These are phyloP conservation scores for Leptogaster cylindrica DNA, from an alignment of 2,888 invertebrate species.

Conservation along the genomic window DNA sequence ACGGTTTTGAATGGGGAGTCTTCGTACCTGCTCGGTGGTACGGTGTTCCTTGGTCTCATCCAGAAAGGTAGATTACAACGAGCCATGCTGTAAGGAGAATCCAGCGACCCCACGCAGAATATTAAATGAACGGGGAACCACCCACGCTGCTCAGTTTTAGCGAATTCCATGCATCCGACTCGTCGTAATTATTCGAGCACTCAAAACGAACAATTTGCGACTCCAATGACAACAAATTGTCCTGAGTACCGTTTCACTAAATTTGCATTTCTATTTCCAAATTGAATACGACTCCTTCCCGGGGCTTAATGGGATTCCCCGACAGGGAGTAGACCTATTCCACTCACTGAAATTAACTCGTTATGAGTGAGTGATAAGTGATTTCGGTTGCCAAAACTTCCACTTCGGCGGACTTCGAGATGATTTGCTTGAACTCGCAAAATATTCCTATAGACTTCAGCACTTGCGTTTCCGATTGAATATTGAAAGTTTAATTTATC, in stretches of 20 bases:
- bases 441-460: too few relatives aligned
- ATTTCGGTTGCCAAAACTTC: neutral
- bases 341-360: too few relatives aligned
- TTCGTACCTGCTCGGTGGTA: too few relatives aligned
- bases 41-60: too few relatives aligned
- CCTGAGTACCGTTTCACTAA: neutral
- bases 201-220: neutral
- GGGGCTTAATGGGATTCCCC: neutral
- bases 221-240: neutral
- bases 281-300: neutral
- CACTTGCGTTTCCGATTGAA: neutral
- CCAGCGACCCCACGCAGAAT: neutral
- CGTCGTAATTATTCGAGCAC: neutral
- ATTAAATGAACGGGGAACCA: neutral
- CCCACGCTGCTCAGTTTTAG: neutral
- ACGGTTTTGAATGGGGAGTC: too few relatives aligned
- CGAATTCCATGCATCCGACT: neutral
- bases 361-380: too few relatives aligned
- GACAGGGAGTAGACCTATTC: neutral
- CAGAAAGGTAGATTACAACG: neutral
- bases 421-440: too few relatives aligned
- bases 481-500: neutral
- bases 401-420: too few relatives aligned
- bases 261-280: neutral
- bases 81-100: neutral